A percentile compares a stretch with the other conserved stretches of the same genome.
Conservation (phyloP, 1,140 invertebrate species). For the Sminthurides bifidus region DNA sequence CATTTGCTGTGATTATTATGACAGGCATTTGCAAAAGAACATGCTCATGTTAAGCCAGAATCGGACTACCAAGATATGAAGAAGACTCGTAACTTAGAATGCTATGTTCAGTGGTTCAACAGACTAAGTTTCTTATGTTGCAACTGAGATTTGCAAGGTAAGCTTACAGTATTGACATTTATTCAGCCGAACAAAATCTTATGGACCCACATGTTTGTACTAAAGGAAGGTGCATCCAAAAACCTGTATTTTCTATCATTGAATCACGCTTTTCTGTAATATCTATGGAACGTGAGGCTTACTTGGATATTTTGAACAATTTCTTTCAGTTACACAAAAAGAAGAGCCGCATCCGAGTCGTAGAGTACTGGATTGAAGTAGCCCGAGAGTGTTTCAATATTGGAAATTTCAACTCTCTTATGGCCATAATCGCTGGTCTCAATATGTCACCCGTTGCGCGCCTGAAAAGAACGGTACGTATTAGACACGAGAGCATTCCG, state of each 20-base stretch:
- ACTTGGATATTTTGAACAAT: conserved; percentile 70
- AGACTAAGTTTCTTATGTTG: conserved; percentile 85
- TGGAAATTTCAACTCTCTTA: conserved; percentile 96
- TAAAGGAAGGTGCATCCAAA: not conserved
- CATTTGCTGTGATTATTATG: too few relatives aligned
- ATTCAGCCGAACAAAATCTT: not conserved
- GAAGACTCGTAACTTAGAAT: conserved; percentile 77
- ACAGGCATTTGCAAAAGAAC: conserved; percentile 15
- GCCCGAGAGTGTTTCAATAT: conserved; percentile 93
- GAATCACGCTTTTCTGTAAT: not conserved
- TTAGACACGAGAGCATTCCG: not conserved
- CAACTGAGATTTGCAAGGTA: conserved; percentile 88
- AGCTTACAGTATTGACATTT: not conserved
- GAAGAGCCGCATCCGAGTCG: conserved; percentile 74
- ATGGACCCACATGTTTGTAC: not conserved
- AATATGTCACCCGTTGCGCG: conserved; percentile 88
- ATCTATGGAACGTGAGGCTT: conserved; percentile 10
- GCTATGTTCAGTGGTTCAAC: conserved; percentile 97
- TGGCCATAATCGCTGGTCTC: conserved; percentile 92
- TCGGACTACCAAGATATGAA: conserved; percentile 11
- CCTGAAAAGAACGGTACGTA: conserved; percentile 79
- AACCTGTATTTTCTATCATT: not conserved
- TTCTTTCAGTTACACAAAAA: conserved; percentile 49
- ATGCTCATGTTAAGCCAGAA: not conserved
- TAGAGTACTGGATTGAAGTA: conserved; percentile 93